A percentile compares a stretch with the other conserved stretches of the same genome.
These are phyloP conservation scores for Synanthedon myopaeformis DNA, from an alignment of 2,888 invertebrate genomes.

Conservation along the genomic window DNA sequence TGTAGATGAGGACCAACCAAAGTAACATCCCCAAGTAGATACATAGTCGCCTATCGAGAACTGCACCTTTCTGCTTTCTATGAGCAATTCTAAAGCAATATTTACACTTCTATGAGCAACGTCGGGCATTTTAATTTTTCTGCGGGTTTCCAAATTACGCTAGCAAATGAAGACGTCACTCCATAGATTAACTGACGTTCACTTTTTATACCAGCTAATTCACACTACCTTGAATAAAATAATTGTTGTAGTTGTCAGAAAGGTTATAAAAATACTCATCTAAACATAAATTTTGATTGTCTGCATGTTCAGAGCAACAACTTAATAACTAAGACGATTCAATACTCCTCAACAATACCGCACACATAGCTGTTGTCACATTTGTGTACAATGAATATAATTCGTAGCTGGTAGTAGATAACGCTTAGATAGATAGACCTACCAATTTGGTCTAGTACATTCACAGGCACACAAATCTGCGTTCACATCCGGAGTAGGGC, in stretches of 20 bases:
- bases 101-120: too few species aligned
- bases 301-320: slow-evolving; percentile 48
- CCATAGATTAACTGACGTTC: too few species aligned
- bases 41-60: too few species aligned
- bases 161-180: too few species aligned
- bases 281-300: slow-evolving; percentile 51
- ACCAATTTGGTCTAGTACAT: slow-evolving; percentile 60
- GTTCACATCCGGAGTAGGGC: slow-evolving; percentile 65
- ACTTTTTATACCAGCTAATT: not conserved
- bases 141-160: too few species aligned
- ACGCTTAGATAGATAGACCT: slow-evolving; percentile 44
- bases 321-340: slow-evolving; percentile 52
- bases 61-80: too few species aligned
- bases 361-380: slow-evolving; percentile 26
- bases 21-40: too few species aligned
- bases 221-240: slow-evolving; percentile 45
- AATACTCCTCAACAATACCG: slow-evolving; percentile 35
- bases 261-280: slow-evolving; percentile 37
- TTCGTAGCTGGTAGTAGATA: slow-evolving; percentile 28
- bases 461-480: slow-evolving; percentile 58
- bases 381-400: slow-evolving; percentile 26
- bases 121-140: too few species aligned
- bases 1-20: too few species aligned
- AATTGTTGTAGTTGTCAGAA: slow-evolving; percentile 37
- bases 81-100: too few species aligned